phyloP scores from a whole-genome alignment of 2,797 vertebrate species.

The Pachyuromys duprasi region DNA sequence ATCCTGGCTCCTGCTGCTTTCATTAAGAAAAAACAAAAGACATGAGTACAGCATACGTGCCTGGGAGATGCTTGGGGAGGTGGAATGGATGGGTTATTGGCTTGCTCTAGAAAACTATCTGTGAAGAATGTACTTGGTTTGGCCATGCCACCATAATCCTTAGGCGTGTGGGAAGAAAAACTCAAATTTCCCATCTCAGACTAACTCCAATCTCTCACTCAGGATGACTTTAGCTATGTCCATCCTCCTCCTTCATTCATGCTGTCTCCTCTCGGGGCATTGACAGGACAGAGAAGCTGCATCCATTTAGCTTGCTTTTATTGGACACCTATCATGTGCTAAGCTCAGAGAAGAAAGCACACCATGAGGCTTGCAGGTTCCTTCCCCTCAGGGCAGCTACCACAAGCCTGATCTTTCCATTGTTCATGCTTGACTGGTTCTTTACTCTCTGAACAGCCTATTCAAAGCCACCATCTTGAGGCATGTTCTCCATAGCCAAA shows the following conservation, averaged over 20 bases:
- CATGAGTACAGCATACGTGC: conserved; percentile 42
- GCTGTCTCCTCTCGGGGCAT: neutral
- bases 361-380: rapidly evolving
- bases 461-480: conserved; percentile 42
- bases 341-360: neutral
- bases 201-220: neutral
- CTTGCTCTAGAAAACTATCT: conserved; percentile 66
- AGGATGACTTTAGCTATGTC: neutral
- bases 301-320: neutral
- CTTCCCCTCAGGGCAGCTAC: conserved; percentile 71
- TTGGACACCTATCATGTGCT: neutral
- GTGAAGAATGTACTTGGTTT: neutral
- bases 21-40: conserved; percentile 88
- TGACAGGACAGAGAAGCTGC: neutral
- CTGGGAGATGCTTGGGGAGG: conserved; percentile 60
- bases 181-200: neutral
- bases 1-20: conserved; percentile 84
- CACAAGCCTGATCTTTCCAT: conserved; percentile 33
- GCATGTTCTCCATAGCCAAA: conserved; percentile 31
- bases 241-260: too few species aligned
- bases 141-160: neutral
- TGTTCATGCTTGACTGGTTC: conserved; percentile 1
- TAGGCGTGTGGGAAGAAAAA: neutral
- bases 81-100: conserved; percentile 69
- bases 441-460: conserved; percentile 1